Percentiles rank a stretch among this genome's conserved stretches.
These are phyloP conservation scores for Melanerpes aurifrons DNA, from an alignment of 2,113 vertebrate species.

Conservation along the genomic window DNA sequence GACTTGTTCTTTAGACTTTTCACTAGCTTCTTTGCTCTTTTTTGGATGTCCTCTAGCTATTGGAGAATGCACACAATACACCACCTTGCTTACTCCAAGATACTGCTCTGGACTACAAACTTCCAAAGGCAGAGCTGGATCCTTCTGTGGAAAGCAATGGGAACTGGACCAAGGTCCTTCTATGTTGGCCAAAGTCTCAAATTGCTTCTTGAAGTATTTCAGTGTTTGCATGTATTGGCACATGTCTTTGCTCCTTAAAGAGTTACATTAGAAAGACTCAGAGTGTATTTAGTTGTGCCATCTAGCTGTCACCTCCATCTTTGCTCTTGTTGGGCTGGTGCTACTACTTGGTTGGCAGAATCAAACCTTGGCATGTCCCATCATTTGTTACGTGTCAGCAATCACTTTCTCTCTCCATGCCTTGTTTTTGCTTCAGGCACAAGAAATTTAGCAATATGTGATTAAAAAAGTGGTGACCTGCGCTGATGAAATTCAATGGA, in stretches of 20 bases:
- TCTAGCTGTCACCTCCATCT: constrained; percentile 10
- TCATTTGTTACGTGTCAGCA: constrained; percentile 34
- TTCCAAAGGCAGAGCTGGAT: background rate
- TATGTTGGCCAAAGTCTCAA: background rate
- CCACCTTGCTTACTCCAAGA: background rate
- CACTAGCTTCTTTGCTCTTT: too few species aligned
- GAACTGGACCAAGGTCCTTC: background rate
- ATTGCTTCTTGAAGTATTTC: background rate
- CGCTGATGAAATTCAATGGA: background rate
- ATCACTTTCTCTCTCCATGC: background rate
- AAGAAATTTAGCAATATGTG: constrained; percentile 20
- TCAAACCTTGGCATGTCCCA: background rate
- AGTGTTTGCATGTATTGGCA: background rate
- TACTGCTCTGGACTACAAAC: background rate
- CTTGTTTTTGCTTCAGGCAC: constrained; percentile 16
- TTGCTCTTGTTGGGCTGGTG: background rate
- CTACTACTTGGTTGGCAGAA: background rate
- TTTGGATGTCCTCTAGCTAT: too few species aligned
- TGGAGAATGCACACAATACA: background rate
- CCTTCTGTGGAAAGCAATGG: background rate
- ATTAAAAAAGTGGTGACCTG: constrained; percentile 25
- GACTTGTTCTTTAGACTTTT: too few species aligned
- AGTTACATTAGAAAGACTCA: background rate
- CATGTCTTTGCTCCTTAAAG: background rate
- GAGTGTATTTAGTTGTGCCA: background rate